These are phyloP conservation scores for Drosophila virilis DNA, from an alignment of 1,140 invertebrate species.

Conservation along the genomic window DNA sequence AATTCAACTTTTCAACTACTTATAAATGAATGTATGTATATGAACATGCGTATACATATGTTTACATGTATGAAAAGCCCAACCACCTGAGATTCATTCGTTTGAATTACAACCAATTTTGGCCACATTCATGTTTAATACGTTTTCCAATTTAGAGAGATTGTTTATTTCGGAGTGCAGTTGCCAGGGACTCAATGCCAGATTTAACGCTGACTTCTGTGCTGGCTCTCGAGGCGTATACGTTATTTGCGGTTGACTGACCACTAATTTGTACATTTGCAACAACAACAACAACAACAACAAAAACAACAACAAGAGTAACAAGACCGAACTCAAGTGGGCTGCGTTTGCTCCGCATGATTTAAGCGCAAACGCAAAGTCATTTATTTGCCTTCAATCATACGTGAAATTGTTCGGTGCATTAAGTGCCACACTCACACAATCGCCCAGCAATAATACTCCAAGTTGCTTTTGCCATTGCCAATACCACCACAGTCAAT, in stretches of 20 bases:
- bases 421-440: constrained; percentile 36
- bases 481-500: constrained; percentile 22
- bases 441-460: not conserved
- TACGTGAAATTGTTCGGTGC: constrained; percentile 73
- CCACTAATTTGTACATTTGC: constrained; percentile 28
- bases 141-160: constrained; percentile 20
- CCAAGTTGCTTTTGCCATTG: constrained; percentile 2
- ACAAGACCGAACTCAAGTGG: constrained; percentile 39
- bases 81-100: not conserved
- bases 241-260: constrained; percentile 31
- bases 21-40: too few species aligned
- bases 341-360: constrained; percentile 45
- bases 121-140: constrained; percentile 6
- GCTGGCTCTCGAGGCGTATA: constrained; percentile 20
- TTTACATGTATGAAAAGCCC: not conserved
- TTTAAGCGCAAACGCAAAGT: constrained; percentile 62
- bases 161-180: constrained; percentile 15
- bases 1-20: too few species aligned
- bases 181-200: constrained; percentile 10
- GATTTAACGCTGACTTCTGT: constrained; percentile 9
- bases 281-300: not conserved
- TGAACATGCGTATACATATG: not conserved
- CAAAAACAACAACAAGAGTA: constrained; percentile 7
- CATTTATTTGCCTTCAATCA: constrained; percentile 64
- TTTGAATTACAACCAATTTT: constrained; percentile 6